Conservation (phyloP, 2,888 invertebrate species). For the Stomorhina lunata region DNA sequence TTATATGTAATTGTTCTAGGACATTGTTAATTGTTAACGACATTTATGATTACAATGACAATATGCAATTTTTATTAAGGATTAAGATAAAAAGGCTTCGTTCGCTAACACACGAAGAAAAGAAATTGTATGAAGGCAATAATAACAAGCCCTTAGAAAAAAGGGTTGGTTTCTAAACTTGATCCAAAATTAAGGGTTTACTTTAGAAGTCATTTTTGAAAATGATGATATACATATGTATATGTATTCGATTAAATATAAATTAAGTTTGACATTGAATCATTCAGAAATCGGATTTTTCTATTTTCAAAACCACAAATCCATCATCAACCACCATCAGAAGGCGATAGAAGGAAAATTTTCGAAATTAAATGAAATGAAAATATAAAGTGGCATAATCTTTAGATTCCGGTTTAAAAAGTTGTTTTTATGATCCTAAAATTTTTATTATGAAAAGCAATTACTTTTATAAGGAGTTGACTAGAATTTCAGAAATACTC, state of each 20-base stretch:
- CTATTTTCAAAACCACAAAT: constrained; percentile 36
- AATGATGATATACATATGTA: too few species aligned
- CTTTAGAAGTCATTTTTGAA: too few species aligned
- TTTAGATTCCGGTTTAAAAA: background rate
- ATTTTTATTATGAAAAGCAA: background rate
- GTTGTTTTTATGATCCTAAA: too few species aligned
- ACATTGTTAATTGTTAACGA: constrained; percentile 13
- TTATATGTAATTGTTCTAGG: constrained; percentile 37
- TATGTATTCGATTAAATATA: background rate
- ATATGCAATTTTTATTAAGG: constrained; percentile 41
- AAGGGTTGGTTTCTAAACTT: constrained; percentile 45
- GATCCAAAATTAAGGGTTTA: background rate
- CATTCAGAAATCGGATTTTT: background rate
- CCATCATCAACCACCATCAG: background rate
- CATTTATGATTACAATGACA: constrained; percentile 27
- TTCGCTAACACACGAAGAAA: background rate
- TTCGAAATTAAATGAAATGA: background rate
- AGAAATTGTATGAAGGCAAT: background rate
- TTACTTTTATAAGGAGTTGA: background rate
- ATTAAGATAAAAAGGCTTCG: constrained; percentile 21
- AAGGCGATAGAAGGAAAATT: background rate
- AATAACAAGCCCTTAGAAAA: background rate
- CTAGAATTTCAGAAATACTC: too few species aligned
- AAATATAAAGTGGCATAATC: constrained; percentile 24
- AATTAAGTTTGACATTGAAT: constrained; percentile 19